A percentile compares a stretch with the other conserved stretches of the same genome.
These are phyloP conservation scores for Pandemis cinnamomeana DNA, from an alignment of 2,888 invertebrate species.

Conservation along the genomic window DNA sequence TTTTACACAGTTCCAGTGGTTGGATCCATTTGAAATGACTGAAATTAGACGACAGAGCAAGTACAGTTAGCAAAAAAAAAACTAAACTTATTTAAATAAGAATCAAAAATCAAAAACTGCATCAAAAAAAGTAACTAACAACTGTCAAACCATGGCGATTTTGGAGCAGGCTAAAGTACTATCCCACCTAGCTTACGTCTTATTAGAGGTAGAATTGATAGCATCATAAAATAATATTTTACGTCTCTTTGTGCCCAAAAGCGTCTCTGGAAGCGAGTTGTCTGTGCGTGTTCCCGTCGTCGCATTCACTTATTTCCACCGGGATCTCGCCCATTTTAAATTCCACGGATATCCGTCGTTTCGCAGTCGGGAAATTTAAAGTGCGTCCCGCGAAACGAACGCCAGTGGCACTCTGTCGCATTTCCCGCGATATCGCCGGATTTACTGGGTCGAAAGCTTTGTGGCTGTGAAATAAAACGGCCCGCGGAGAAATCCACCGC, in stretches of 20 bases:
- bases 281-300: constrained; percentile 17
- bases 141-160: too few relatives aligned
- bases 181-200: too few relatives aligned
- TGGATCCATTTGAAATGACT: too few relatives aligned
- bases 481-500: constrained; percentile 79
- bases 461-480: constrained; percentile 78
- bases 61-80: too few relatives aligned
- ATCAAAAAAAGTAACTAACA: too few relatives aligned
- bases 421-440: constrained; percentile 77
- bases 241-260: too few relatives aligned
- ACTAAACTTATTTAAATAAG: too few relatives aligned
- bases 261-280: background rate
- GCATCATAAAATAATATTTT: constrained; percentile 58
- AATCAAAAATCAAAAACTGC: too few relatives aligned
- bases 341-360: constrained; percentile 63
- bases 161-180: too few relatives aligned
- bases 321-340: constrained; percentile 70
- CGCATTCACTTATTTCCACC: constrained; percentile 60
- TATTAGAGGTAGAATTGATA: constrained; percentile 54
- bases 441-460: constrained; percentile 80
- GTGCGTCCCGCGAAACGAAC: constrained; percentile 74
- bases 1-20: too few relatives aligned
- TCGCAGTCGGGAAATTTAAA: constrained; percentile 74
- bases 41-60: too few relatives aligned
- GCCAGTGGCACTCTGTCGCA: constrained; percentile 75